A percentile compares a stretch with the other conserved stretches of the same genome.
phyloP scores from a whole-genome alignment of 2,888 invertebrate species.

The Ectobius pallidus region DNA sequence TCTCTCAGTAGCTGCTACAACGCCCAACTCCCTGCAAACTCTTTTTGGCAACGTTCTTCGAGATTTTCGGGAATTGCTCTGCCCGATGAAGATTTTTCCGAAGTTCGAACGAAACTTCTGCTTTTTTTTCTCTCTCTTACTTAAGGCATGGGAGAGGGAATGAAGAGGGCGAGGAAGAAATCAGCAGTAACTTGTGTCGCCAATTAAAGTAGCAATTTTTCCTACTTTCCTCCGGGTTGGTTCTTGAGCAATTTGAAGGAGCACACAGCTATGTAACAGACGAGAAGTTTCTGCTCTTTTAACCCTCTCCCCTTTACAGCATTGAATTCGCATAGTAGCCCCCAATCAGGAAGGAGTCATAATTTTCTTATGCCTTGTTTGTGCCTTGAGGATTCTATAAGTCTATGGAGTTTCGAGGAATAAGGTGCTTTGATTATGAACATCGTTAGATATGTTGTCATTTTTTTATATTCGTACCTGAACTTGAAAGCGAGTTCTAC shows the following conservation, averaged over 20 bases:
- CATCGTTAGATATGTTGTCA: background rate
- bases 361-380: slow-evolving; percentile 1
- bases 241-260: slow-evolving; percentile 40
- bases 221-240: slow-evolving; percentile 32
- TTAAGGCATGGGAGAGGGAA: background rate
- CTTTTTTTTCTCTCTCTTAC: slow-evolving; percentile 9
- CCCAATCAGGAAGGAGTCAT: slow-evolving; percentile 20
- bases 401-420: background rate
- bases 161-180: slow-evolving; percentile 36
- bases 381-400: background rate
- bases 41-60: slow-evolving; percentile 42
- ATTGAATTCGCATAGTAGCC: background rate
- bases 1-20: slow-evolving; percentile 27
- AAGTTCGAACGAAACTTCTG: slow-evolving; percentile 42
- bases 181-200: slow-evolving; percentile 45
- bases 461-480: too few species aligned
- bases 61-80: slow-evolving; percentile 41
- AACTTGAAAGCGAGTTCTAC: too few species aligned
- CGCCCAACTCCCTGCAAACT: slow-evolving; percentile 37
- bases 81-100: slow-evolving; percentile 43
- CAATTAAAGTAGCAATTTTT: slow-evolving; percentile 45
- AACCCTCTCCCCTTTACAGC: background rate
- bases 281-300: slow-evolving; percentile 18
- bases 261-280: background rate
- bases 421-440: background rate